phyloP scores from a whole-genome alignment of 2,797 vertebrate species.

The Gymnoscopelus microlampas region DNA sequence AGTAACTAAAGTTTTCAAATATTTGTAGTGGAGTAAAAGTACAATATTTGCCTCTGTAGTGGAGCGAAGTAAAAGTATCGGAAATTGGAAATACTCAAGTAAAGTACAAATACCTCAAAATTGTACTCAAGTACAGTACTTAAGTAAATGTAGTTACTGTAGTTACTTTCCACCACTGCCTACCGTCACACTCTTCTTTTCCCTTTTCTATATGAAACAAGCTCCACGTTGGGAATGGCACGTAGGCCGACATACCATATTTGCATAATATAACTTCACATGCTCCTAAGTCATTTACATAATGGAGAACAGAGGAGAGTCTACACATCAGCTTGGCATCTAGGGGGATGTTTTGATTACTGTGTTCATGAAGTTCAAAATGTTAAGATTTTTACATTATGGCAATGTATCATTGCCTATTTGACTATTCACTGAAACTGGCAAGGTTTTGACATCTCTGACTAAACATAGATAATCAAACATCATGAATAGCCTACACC shows the following conservation, averaged over 20 bases:
- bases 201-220: conserved; percentile 16
- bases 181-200: not conserved
- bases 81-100: no score
- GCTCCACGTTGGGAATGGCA: conserved; percentile 6
- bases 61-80: no score
- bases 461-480: not conserved
- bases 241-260: conserved; percentile 33
- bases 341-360: conserved; percentile 21
- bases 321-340: conserved; percentile 37
- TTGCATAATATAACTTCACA: conserved; percentile 66
- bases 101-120: no score
- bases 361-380: not conserved
- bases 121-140: no score
- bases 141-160: no score
- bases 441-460: not conserved
- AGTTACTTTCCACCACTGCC: no score
- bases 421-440: not conserved
- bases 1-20: no score
- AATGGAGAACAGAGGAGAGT: conserved; percentile 1
- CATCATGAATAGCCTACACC: not conserved
- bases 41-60: no score
- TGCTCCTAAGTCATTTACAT: conserved; percentile 61
- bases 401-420: not conserved
- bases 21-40: no score
- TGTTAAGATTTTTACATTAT: not conserved